phyloP scores from a whole-genome alignment of 2,113 vertebrate species.

The Apteryx owenii region DNA sequence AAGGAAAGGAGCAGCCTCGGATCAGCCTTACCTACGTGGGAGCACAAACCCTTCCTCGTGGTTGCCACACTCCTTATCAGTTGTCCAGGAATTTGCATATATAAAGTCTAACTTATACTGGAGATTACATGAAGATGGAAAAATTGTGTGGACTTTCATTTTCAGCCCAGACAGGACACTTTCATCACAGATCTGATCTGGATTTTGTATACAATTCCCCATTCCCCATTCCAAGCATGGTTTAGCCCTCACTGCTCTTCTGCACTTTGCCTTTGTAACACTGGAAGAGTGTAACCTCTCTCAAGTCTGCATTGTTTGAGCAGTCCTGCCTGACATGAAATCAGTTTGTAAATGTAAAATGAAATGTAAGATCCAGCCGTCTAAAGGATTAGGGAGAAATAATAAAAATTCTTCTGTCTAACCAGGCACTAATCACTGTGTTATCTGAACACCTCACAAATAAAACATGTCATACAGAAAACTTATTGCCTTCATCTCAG shows the following conservation, averaged over 20 bases:
- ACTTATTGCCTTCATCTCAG: slow-evolving; percentile 30
- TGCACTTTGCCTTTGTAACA: background rate
- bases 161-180: background rate
- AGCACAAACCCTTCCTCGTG: background rate
- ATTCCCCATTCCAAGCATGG: background rate
- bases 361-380: background rate
- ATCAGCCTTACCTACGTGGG: background rate
- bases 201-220: background rate
- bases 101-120: background rate
- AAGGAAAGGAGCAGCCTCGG: background rate
- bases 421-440: background rate
- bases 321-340: background rate
- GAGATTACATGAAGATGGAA: background rate
- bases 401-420: background rate
- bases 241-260: background rate
- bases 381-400: background rate
- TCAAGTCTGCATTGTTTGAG: background rate
- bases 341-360: background rate
- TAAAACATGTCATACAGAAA: background rate
- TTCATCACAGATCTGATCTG: background rate
- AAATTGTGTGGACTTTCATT: background rate
- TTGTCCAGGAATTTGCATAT: background rate
- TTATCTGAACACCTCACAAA: slow-evolving; percentile 2
- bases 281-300: background rate
- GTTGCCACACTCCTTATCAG: background rate